Conservation (phyloP, 2,888 invertebrate genomes). For the Meta bourneti region DNA sequence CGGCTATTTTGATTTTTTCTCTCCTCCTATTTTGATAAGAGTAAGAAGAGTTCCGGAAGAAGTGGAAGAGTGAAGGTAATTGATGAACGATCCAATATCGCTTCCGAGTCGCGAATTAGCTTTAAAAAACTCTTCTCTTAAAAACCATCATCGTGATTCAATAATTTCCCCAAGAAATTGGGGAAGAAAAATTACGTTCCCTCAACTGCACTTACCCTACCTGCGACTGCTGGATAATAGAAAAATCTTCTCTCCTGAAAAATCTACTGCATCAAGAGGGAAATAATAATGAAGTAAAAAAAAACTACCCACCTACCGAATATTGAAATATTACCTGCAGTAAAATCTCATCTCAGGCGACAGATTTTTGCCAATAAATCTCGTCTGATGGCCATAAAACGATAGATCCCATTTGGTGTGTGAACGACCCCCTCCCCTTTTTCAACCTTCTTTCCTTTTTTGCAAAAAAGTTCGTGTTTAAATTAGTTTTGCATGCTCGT, state of each 20-base stretch:
- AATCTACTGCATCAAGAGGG: background rate
- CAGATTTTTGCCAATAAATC: slow-evolving; percentile 66
- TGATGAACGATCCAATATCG: slow-evolving; percentile 39
- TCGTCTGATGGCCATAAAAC: slow-evolving; percentile 62
- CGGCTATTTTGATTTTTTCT: background rate
- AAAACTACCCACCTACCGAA: slow-evolving; percentile 44
- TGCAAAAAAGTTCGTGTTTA: slow-evolving; percentile 48
- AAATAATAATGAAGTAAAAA: background rate
- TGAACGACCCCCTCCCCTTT: slow-evolving; percentile 7
- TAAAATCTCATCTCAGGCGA: slow-evolving; percentile 65
- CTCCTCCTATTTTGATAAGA: background rate
- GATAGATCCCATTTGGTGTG: slow-evolving; percentile 55
- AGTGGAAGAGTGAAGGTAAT: background rate
- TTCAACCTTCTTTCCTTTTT: slow-evolving; percentile 1
- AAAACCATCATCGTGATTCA: slow-evolving; percentile 31
- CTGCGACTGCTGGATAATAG: background rate
- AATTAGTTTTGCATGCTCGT: slow-evolving; percentile 60
- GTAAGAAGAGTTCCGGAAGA: background rate
- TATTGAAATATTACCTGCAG: slow-evolving; percentile 72
- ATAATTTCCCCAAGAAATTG: slow-evolving; percentile 46
- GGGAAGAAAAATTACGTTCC: slow-evolving; percentile 37
- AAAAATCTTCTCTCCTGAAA: slow-evolving; percentile 8
- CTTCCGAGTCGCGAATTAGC: slow-evolving; percentile 32
- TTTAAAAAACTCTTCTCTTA: slow-evolving; percentile 13
- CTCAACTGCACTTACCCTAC: background rate